phyloP scores from a whole-genome alignment of 2,113 vertebrate species.

The Callospermophilus lateralis region DNA sequence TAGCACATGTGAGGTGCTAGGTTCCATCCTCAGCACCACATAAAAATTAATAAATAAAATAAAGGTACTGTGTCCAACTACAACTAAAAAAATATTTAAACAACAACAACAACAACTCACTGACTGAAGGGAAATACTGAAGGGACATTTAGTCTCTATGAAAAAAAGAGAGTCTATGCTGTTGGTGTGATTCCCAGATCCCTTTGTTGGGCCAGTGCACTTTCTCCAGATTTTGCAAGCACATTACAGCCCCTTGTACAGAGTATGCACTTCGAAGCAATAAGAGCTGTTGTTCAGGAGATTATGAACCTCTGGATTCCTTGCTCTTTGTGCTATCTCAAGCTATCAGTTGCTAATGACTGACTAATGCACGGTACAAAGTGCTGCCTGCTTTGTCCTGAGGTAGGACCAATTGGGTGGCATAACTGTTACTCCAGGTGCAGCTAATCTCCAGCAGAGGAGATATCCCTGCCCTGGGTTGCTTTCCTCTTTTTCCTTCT shows the following conservation, averaged over 20 bases:
- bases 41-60: no score
- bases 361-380: neutral
- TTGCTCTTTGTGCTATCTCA: neutral
- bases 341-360: neutral
- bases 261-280: neutral
- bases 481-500: neutral
- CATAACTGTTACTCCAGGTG: fast-evolving
- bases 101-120: no score
- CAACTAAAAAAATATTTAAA: no score
- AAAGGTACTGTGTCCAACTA: no score
- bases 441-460: neutral
- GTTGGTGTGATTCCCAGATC: fast-evolving
- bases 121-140: neutral
- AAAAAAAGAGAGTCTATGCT: neutral
- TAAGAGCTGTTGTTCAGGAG: neutral
- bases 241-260: fast-evolving
- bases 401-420: no score
- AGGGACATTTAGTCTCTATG: neutral
- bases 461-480: neutral
- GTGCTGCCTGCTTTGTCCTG: fast-evolving
- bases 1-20: no score
- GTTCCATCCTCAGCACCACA: no score
- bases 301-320: fast-evolving
- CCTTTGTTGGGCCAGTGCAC: neutral
- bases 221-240: neutral